Conservation (phyloP, 2,888 invertebrate genomes). For the Peribatodes rhomboidaria region DNA sequence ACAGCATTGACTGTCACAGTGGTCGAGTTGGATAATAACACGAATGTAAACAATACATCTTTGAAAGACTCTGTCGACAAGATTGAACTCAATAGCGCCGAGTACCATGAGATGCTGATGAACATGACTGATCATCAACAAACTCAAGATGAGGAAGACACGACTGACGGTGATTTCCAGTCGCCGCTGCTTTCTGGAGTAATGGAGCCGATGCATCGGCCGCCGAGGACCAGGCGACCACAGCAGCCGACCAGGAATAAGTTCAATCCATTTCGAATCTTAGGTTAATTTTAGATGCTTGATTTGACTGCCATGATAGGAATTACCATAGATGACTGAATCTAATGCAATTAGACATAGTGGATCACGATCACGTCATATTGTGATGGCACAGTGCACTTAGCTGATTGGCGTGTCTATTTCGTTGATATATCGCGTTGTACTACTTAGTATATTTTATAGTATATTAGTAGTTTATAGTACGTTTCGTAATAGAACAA, state of each 20-base stretch:
- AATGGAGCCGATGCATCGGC: constrained; percentile 76
- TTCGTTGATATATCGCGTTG: constrained; percentile 24
- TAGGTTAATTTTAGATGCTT: constrained; percentile 68
- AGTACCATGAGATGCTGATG: constrained; percentile 46
- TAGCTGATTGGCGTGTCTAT: constrained; percentile 59
- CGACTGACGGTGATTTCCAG: constrained; percentile 67
- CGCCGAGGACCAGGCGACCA: constrained; percentile 75
- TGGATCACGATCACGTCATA: constrained; percentile 64
- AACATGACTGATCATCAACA: constrained; percentile 27
- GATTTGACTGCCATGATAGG: constrained; percentile 63
- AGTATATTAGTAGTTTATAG: background rate
- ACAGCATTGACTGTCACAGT: constrained; percentile 21
- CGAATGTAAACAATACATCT: constrained; percentile 18
- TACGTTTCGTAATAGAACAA: constrained; percentile 5
- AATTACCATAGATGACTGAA: constrained; percentile 68
- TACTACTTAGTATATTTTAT: constrained; percentile 4
- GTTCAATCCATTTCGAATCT: constrained; percentile 82
- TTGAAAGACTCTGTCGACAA: constrained; percentile 30
- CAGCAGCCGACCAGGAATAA: constrained; percentile 74
- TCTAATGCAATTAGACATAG: constrained; percentile 64
- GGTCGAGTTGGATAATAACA: constrained; percentile 14
- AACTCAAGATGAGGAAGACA: constrained; percentile 47
- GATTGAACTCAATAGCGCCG: constrained; percentile 34
- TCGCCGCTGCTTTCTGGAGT: constrained; percentile 80
- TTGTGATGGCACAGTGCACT: constrained; percentile 81